phyloP scores from a whole-genome alignment of 2,113 vertebrate species.

The Sisor rabdophorus region DNA sequence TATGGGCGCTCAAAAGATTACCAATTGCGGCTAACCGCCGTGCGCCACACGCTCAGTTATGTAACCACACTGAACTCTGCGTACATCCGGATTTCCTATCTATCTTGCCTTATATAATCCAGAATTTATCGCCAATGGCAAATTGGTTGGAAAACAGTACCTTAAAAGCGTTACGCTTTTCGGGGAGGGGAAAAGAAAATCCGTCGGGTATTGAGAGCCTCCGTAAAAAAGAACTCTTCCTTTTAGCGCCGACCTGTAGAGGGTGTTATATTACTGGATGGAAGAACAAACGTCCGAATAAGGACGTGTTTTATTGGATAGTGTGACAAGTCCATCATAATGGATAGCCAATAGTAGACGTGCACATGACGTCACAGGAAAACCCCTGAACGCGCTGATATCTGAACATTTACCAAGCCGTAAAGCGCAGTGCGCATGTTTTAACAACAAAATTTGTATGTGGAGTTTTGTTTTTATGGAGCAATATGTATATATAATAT shows the following conservation, averaged over 20 bases:
- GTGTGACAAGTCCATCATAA: constrained; percentile 38
- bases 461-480: neutral
- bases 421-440: neutral
- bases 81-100: no score
- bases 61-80: neutral
- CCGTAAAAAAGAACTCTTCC: constrained; percentile 70
- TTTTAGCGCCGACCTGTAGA: constrained; percentile 70
- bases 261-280: constrained; percentile 70
- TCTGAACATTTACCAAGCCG: constrained; percentile 15
- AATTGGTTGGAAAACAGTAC: neutral
- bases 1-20: neutral
- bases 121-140: no score
- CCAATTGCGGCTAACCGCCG: neutral
- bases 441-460: neutral
- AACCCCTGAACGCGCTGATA: constrained; percentile 41
- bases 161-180: constrained; percentile 33
- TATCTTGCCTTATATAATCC: no score
- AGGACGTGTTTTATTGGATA: constrained; percentile 54
- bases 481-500: neutral
- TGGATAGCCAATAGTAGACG: constrained; percentile 45
- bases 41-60: constrained; percentile 10
- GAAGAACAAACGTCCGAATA: constrained; percentile 49
- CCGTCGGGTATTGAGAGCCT: constrained; percentile 59
- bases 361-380: neutral
- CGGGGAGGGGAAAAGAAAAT: constrained; percentile 17